Evolutionary conservation across 2,797 vertebrate genomes (phyloP).

Genomic region (Notolabrus celidotus): DNA sequence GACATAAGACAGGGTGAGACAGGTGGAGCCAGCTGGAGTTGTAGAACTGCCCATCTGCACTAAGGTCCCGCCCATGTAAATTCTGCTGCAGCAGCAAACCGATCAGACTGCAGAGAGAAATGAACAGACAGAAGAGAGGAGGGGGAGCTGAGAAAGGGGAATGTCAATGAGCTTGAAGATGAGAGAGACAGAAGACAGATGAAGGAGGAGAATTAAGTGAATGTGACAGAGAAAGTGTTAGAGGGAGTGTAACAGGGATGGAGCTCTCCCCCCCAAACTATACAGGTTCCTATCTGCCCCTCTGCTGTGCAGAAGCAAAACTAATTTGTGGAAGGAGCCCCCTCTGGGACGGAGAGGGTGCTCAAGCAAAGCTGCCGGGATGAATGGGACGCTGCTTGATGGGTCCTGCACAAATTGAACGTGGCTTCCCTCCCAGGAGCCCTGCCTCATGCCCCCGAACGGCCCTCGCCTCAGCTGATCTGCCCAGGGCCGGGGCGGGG

Average conservation of each 20-base stretch:
- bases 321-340: slow-evolving; percentile 52
- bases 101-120: slow-evolving; percentile 63
- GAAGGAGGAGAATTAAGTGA: slow-evolving; percentile 18
- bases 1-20: slow-evolving; percentile 3
- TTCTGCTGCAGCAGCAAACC: slow-evolving; percentile 58
- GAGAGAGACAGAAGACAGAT: slow-evolving; percentile 25
- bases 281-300: slow-evolving; percentile 24
- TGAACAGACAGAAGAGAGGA: slow-evolving; percentile 19
- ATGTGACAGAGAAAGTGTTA: slow-evolving; percentile 27
- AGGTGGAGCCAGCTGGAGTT: slow-evolving; percentile 8
- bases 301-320: slow-evolving; percentile 42
- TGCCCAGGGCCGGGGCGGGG: background rate
- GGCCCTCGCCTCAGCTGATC: slow-evolving; percentile 40
- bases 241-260: slow-evolving; percentile 10
- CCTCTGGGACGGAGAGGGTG: slow-evolving; percentile 10
- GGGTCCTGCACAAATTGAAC: slow-evolving; percentile 58
- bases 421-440: slow-evolving; percentile 56
- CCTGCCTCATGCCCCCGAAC: slow-evolving; percentile 56
- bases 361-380: slow-evolving; percentile 13
- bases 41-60: slow-evolving; percentile 32
- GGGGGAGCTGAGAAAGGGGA: background rate
- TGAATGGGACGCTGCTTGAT: slow-evolving; percentile 36
- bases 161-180: slow-evolving; percentile 9
- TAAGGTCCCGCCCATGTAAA: slow-evolving; percentile 49
- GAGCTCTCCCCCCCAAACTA: background rate